Percentiles rank a stretch among this genome's conserved stretches.
Conservation (phyloP, 2,113 vertebrate species). For the Brevimyrus niger region DNA sequence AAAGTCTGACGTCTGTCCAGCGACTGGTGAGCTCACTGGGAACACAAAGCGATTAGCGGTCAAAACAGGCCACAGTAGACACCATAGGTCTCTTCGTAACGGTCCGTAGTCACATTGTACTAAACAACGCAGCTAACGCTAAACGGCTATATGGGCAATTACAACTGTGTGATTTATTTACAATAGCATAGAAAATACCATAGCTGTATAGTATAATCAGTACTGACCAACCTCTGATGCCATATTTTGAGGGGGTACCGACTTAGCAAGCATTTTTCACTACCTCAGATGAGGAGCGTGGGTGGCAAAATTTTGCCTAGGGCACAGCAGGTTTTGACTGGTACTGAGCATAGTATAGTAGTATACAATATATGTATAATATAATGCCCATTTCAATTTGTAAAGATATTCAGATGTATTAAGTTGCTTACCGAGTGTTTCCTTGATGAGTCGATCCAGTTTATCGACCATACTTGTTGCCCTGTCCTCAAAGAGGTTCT, state of each 20-base stretch:
- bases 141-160: neutral
- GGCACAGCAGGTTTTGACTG: neutral
- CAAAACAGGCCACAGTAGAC: neutral
- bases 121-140: neutral
- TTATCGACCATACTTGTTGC: conserved; percentile 84
- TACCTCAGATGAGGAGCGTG: neutral
- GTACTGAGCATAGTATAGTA: neutral
- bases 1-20: conserved; percentile 94
- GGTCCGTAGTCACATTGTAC: neutral
- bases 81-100: neutral
- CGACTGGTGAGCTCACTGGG: conserved; percentile 77
- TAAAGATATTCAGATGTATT: neutral
- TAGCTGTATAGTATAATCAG: neutral
- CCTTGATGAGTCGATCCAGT: conserved; percentile 83
- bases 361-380: neutral
- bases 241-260: neutral
- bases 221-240: neutral
- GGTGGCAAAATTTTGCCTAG: neutral
- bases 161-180: neutral
- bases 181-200: neutral
- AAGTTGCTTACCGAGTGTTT: conserved; percentile 79
- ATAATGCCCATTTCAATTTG: neutral
- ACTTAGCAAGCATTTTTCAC: neutral
- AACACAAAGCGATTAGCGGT: conserved; percentile 10
- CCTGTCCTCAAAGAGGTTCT: conserved; percentile 75